phyloP scores from a whole-genome alignment of 2,797 vertebrate genomes.

The Scomberomorus guttatus region DNA sequence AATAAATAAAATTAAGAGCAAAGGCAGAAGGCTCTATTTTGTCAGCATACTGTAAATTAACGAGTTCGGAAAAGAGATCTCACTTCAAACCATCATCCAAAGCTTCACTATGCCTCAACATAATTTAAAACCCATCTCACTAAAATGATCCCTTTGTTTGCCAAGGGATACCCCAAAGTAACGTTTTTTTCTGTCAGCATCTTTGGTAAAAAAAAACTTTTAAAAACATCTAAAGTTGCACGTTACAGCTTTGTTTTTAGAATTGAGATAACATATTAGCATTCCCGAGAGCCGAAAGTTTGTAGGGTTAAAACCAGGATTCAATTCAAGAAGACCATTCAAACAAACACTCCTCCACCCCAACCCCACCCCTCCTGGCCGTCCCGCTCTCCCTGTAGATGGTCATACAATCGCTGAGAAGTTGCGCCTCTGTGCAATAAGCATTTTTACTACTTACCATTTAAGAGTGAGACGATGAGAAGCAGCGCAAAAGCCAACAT shows the following conservation, averaged over 20 bases:
- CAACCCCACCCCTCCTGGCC: constrained; percentile 46
- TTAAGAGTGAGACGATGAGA: constrained; percentile 54
- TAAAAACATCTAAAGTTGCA: neutral
- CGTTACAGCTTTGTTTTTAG: constrained; percentile 6
- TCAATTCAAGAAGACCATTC: constrained; percentile 66
- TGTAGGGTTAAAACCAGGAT: constrained; percentile 78
- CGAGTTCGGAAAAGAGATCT: neutral
- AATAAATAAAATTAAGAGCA: neutral
- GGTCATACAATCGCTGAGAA: constrained; percentile 36
- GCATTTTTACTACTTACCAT: constrained; percentile 63
- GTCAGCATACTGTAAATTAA: neutral
- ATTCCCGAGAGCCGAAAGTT: constrained; percentile 59
- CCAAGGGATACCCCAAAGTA: constrained; percentile 11
- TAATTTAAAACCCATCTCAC: constrained; percentile 1
- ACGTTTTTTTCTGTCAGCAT: constrained; percentile 26
- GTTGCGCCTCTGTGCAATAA: constrained; percentile 14
- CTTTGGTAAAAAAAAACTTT: neutral
- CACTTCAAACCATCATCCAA: neutral
- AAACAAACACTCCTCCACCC: constrained; percentile 67
- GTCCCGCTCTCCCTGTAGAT: constrained; percentile 10
- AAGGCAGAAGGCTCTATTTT: neutral
- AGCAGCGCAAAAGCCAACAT: constrained; percentile 56
- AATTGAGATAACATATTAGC: neutral
- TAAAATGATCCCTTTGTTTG: constrained; percentile 70
- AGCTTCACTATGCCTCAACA: neutral